These are phyloP conservation scores for Alectura lathami DNA, from an alignment of 2,113 vertebrate genomes.

Conservation along the genomic window DNA sequence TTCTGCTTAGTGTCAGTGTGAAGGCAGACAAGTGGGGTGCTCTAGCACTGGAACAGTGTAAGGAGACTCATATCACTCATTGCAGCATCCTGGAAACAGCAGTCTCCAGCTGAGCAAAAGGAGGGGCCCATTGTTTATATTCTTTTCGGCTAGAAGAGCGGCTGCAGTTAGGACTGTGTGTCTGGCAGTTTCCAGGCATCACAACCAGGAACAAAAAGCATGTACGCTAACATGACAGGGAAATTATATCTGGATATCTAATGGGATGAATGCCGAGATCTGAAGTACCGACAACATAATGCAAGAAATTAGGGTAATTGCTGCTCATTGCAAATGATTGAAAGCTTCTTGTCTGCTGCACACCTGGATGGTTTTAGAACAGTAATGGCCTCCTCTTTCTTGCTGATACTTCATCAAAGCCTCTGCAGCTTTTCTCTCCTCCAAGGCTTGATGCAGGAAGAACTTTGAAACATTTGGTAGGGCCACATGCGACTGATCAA, in stretches of 20 bases:
- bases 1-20: background rate
- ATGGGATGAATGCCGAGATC: background rate
- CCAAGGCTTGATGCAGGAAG: conserved; percentile 74
- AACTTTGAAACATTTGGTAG: conserved; percentile 75
- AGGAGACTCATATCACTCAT: background rate
- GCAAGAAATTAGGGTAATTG: background rate
- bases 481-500: conserved; percentile 78
- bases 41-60: background rate
- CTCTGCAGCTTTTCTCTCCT: conserved; percentile 73
- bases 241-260: background rate
- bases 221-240: background rate
- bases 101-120: background rate
- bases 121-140: background rate
- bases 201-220: background rate
- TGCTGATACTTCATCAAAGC: conserved; percentile 76
- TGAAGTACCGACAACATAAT: background rate
- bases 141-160: background rate
- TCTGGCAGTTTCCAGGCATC: background rate
- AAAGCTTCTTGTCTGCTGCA: background rate
- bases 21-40: background rate
- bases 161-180: background rate
- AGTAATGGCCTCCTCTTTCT: conserved; percentile 79
- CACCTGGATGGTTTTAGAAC: conserved; percentile 77
- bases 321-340: background rate
- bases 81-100: background rate